Evolutionary conservation across 1,140 invertebrate species (phyloP).

Genomic region (Augochlora pura): DNA sequence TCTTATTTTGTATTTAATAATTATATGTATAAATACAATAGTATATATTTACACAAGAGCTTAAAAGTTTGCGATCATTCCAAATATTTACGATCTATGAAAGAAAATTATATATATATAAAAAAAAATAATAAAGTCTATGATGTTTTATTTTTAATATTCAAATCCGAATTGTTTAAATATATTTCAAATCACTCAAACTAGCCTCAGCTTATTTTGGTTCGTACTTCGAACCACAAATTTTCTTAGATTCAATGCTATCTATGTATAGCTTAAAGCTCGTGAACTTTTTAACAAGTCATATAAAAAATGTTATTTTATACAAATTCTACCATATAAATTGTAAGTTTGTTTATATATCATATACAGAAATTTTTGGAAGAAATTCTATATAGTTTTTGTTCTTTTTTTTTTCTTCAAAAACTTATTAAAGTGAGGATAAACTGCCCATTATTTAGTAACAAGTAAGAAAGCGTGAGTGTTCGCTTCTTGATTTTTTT

Average conservation of each 20-base stretch:
- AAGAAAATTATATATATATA: too few relatives aligned
- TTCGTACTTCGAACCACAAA: too few relatives aligned
- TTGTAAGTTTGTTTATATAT: background rate
- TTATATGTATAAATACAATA: background rate
- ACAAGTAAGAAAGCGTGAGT: background rate
- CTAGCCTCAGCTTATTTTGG: too few relatives aligned
- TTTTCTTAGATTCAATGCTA: too few relatives aligned
- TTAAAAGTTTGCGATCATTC: too few relatives aligned
- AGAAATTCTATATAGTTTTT: background rate
- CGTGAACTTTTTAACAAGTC: too few relatives aligned
- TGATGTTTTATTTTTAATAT: too few relatives aligned
- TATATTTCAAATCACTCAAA: too few relatives aligned
- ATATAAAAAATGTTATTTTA: background rate
- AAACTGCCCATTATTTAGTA: background rate
- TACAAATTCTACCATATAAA: conserved; percentile 18
- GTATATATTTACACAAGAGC: background rate
- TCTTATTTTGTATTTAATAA: conserved; percentile 9
- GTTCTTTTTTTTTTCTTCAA: background rate
- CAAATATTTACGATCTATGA: too few relatives aligned
- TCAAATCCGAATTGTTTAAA: too few relatives aligned
- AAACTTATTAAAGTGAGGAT: background rate
- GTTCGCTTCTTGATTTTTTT: background rate
- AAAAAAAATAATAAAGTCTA: too few relatives aligned
- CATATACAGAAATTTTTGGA: background rate
- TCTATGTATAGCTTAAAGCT: background rate